These are phyloP conservation scores for Drosophila subquinaria DNA, from an alignment of 2,888 invertebrate genomes.

Conservation along the genomic window DNA sequence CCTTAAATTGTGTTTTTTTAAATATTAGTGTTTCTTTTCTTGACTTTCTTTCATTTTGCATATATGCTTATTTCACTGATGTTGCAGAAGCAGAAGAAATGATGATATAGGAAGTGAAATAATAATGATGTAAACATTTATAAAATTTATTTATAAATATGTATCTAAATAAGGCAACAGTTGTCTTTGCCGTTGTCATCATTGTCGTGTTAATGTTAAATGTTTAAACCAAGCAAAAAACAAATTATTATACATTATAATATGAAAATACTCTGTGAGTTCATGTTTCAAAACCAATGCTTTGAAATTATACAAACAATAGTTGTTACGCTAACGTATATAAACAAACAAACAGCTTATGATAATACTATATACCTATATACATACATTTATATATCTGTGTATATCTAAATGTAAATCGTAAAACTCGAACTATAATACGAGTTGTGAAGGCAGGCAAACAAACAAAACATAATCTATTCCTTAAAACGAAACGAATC, in stretches of 20 bases:
- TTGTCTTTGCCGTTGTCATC: constrained; percentile 43
- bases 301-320: constrained; percentile 72
- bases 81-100: constrained; percentile 28
- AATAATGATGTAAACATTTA: constrained; percentile 71
- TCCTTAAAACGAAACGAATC: constrained; percentile 49
- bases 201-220: constrained; percentile 68
- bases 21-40: not conserved
- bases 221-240: constrained; percentile 59
- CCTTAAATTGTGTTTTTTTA: not conserved
- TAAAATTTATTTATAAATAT: constrained; percentile 61
- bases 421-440: constrained; percentile 42
- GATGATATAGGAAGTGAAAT: constrained; percentile 15
- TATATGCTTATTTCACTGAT: not conserved
- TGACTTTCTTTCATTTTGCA: not conserved
- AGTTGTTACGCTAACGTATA: constrained; percentile 65
- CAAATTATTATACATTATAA: constrained; percentile 67
- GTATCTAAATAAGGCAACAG: constrained; percentile 61
- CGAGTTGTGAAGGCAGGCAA: constrained; percentile 43
- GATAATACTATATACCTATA: constrained; percentile 31
- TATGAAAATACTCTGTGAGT: constrained; percentile 82
- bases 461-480: constrained; percentile 27
- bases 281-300: constrained; percentile 72
- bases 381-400: constrained; percentile 40
- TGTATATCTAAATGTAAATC: constrained; percentile 71
- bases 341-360: constrained; percentile 37